phyloP scores from a whole-genome alignment of 1,140 invertebrate species.

The Lasioglossum albipes region DNA sequence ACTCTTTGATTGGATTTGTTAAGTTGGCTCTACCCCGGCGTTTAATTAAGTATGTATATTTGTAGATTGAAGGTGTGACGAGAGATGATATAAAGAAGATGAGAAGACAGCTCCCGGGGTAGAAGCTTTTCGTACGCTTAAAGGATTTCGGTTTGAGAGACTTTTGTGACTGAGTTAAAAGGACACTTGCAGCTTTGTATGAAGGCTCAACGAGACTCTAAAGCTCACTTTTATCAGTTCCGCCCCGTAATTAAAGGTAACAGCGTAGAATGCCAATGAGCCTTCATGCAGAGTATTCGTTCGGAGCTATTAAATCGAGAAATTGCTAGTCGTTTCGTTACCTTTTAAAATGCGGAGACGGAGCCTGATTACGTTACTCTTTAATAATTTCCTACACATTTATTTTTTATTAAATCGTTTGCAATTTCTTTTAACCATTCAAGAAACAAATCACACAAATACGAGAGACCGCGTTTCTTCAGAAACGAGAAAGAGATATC shows the following conservation, averaged over 20 bases:
- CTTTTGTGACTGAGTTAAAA: neutral
- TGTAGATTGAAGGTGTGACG: neutral
- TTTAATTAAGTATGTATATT: no score
- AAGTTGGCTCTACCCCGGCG: neutral
- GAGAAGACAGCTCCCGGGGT: neutral
- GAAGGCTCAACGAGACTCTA: neutral
- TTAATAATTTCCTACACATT: neutral
- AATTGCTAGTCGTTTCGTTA: slow-evolving; percentile 1
- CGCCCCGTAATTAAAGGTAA: slow-evolving; percentile 22
- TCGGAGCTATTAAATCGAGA: slow-evolving; percentile 14
- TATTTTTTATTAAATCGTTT: no score
- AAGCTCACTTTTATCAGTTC: slow-evolving; percentile 22
- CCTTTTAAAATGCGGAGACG: neutral
- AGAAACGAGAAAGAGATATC: no score
- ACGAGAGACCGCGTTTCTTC: no score
- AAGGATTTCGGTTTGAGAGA: slow-evolving; percentile 16
- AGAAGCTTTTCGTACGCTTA: neutral
- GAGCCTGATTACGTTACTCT: neutral
- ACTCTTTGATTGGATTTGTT: neutral
- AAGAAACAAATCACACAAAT: no score
- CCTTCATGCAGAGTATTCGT: slow-evolving; percentile 9
- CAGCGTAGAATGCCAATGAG: slow-evolving; percentile 10
- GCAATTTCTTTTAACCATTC: no score
- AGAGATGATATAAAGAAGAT: neutral
- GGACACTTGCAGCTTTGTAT: neutral